Conservation (phyloP, 2,888 invertebrate genomes). For the Sialis fuliginosa region DNA sequence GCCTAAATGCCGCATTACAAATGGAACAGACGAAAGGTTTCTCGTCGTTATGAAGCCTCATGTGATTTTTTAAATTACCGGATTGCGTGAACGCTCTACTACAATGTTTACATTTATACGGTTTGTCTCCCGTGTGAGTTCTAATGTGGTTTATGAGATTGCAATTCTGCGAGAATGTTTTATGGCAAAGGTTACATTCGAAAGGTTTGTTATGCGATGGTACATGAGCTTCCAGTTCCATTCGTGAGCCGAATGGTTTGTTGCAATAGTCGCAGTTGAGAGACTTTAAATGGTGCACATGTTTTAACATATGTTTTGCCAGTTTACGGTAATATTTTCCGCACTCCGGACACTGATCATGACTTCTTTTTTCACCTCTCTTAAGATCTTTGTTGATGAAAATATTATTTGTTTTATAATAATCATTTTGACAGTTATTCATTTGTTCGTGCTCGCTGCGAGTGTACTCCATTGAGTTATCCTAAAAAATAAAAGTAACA, state of each 20-base stretch:
- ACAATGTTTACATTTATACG: conserved; percentile 12
- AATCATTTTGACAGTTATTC: not conserved
- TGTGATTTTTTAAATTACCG: conserved; percentile 14
- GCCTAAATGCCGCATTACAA: conserved; percentile 12
- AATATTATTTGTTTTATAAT: not conserved
- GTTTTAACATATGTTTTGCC: conserved; percentile 5
- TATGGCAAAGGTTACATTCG: conserved; percentile 12
- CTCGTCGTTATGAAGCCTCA: conserved; percentile 12
- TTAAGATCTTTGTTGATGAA: not conserved
- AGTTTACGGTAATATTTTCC: conserved; percentile 4
- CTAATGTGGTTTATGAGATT: conserved; percentile 13
- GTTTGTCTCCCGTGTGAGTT: conserved; percentile 12
- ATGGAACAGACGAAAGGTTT: conserved; percentile 12
- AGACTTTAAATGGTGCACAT: not conserved
- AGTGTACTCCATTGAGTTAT: not conserved
- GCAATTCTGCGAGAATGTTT: conserved; percentile 13
- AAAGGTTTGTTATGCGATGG: conserved; percentile 11
- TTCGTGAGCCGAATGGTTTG: conserved; percentile 10
- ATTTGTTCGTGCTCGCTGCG: not conserved
- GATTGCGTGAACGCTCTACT: conserved; percentile 13
- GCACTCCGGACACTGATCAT: conserved; percentile 5
- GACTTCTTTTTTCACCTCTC: not conserved
- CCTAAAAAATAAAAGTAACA: not conserved
- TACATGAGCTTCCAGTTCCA: conserved; percentile 10
- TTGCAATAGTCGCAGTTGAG: conserved; percentile 6